Evolutionary conservation across 1,140 invertebrate genomes (phyloP).

Genomic region (Dryas iulia): DNA sequence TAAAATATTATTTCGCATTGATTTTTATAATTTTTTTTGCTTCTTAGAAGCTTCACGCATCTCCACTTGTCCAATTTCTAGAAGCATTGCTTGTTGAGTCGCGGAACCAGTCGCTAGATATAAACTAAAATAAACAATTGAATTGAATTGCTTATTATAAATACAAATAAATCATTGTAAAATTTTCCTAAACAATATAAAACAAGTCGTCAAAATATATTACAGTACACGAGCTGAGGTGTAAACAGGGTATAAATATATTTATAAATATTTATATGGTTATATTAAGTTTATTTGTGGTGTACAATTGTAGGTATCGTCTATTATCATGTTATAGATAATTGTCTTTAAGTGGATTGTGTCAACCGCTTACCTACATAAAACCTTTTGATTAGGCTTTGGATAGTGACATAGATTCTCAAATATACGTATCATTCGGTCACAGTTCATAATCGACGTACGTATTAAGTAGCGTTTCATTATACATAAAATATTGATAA

Average conservation of each 20-base stretch:
- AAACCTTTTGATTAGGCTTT: background rate
- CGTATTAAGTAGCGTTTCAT: conserved; percentile 11
- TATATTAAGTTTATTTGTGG: background rate
- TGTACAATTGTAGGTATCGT: background rate
- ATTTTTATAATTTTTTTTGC: too few species aligned
- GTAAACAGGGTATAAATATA: background rate
- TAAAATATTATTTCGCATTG: too few species aligned
- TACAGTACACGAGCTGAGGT: background rate
- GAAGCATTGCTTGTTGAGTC: too few species aligned
- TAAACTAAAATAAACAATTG: too few species aligned
- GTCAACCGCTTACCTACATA: background rate
- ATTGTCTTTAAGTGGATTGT: background rate
- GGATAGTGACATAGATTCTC: background rate
- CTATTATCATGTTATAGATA: background rate
- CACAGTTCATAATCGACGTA: conserved; percentile 4
- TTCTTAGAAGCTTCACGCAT: background rate
- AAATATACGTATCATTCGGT: background rate
- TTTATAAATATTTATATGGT: background rate
- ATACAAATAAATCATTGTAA: too few species aligned
- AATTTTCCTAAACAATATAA: background rate
- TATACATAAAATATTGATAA: background rate
- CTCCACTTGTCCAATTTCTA: background rate
- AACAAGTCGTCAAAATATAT: background rate
- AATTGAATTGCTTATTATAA: too few species aligned
- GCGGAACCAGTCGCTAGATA: too few species aligned